phyloP scores from a whole-genome alignment of 2,113 vertebrate genomes.

The Alligator sinensis region DNA sequence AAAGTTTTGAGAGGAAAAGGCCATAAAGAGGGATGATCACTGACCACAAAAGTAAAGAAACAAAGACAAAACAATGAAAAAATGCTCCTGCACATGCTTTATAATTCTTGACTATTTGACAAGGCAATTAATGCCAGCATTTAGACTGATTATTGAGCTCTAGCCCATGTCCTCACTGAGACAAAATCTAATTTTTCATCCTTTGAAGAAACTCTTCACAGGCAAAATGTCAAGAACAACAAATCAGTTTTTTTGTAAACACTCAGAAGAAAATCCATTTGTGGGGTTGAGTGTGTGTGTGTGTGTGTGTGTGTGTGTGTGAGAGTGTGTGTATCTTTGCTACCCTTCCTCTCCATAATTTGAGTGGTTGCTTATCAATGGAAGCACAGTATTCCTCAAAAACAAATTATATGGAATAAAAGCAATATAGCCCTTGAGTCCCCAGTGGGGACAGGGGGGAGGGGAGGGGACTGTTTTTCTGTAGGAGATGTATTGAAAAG shows the following conservation, averaged over 20 bases:
- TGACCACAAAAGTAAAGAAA: not conserved
- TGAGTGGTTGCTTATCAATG: not conserved
- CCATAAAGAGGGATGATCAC: not conserved
- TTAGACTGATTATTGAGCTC: not conserved
- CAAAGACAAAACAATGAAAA: not conserved
- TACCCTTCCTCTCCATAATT: not conserved
- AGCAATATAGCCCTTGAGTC: not conserved
- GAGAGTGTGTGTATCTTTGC: not conserved
- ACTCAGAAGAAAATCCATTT: not conserved
- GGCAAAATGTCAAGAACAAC: constrained; percentile 16
- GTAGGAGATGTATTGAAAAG: not conserved
- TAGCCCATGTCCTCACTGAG: not conserved
- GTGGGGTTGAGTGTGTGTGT: not conserved
- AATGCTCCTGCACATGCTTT: not conserved
- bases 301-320: fast-evolving
- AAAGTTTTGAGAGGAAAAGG: not conserved
- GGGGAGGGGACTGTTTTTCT: not conserved
- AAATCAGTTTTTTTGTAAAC: constrained; percentile 19
- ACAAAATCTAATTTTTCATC: constrained; percentile 29
- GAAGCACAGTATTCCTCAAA: not conserved
- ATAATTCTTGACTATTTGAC: not conserved
- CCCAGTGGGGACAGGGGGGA: not conserved
- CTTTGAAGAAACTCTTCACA: not conserved
- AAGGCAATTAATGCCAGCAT: constrained; percentile 23
- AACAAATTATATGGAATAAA: constrained; percentile 14